Evolutionary conservation across 2,888 invertebrate species (phyloP), one percentile per base, ranked within the genome.

Genomic region (Criorhina ranunculi): DNA sequence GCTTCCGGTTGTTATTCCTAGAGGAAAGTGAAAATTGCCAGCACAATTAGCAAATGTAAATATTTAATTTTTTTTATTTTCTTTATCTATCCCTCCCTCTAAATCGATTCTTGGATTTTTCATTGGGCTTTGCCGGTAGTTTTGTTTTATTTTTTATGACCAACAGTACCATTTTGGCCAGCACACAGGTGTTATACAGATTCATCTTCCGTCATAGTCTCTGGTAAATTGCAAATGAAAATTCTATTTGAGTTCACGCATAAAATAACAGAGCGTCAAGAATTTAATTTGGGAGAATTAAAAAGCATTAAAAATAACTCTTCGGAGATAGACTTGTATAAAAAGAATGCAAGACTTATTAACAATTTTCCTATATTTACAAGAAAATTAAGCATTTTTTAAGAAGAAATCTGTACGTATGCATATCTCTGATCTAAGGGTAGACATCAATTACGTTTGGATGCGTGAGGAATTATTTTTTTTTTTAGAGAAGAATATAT

Each of bases 1-100:
- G 67, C 53, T 67, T 19, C 46, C 46, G 46, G 67, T 67, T 67
- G 53, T 67, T 42, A 40, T 42, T 55, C 17, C 42, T 42, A 37
- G 2, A 29, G 11, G 19, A 57, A 46, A 69, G 69, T 69, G 69
- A 35, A 55, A 69, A 69, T 69, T 69, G 19, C 8, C 44, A 8
- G 15, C 12, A n/a, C 12, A 69, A 69, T 69, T 69, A 57, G 35
- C 42, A 57, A 6, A 15, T 31, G 24, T 69, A 69, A 55, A 69
- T 35, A 67, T n/a, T 49, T 24, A 29, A 24, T 59, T 42, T 60
- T 19, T 40, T 24, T 24, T 24, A 1, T 11, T 11, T 66, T 9
- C 11, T 2, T 29, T 35, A 6, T 24, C 11, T 2, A 9, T 6
- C 4, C 24, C 24, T 4, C 24, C 2, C 17, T 40, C 53, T 42